phyloP scores from a whole-genome alignment of 2,797 vertebrate species.

The Platalea minor region DNA sequence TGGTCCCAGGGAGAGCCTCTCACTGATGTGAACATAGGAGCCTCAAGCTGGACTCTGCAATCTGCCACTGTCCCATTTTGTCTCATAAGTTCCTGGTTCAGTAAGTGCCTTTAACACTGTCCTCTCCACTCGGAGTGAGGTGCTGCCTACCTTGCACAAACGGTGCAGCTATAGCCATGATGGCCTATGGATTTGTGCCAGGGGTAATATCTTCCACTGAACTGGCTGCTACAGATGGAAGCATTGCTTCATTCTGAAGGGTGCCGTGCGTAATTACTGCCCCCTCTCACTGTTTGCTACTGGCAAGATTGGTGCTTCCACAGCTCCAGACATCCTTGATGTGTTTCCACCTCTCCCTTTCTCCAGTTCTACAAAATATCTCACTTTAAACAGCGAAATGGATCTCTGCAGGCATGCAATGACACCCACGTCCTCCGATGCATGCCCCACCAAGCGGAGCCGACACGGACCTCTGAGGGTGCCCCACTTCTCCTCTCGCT shows the following conservation, averaged over 20 bases:
- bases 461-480: not conserved
- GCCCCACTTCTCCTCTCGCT: not conserved
- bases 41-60: not conserved
- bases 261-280: not conserved
- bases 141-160: not conserved
- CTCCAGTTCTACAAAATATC: not conserved
- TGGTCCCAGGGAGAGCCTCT: not conserved
- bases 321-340: not conserved
- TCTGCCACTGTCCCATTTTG: not conserved
- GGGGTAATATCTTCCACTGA: not conserved
- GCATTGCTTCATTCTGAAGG: not conserved
- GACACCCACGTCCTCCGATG: not conserved
- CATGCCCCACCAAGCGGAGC: fast-evolving
- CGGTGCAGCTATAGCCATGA: fast-evolving
- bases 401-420: not conserved
- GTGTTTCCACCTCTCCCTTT: not conserved
- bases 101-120: not conserved
- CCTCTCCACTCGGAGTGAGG: not conserved
- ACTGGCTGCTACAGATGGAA: not conserved
- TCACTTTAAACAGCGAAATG: not conserved
- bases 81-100: not conserved
- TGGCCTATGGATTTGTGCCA: not conserved
- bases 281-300: not conserved
- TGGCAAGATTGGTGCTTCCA: not conserved
- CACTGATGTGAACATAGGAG: not conserved